phyloP scores from a whole-genome alignment of 2,113 vertebrate species.

The Semicossyphus pulcher region DNA sequence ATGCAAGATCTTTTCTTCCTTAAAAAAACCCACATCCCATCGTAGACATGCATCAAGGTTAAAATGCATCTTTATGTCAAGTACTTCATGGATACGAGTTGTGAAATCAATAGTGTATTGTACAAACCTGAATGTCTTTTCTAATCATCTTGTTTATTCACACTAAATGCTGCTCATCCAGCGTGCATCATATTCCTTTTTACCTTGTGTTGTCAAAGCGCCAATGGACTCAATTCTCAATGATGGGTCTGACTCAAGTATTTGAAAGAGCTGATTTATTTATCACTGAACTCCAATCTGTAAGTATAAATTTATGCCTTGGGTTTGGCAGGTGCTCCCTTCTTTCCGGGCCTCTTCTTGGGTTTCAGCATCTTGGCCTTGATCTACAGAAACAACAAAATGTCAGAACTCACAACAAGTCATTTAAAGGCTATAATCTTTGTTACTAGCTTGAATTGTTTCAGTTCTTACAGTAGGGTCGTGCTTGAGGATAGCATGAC shows the following conservation, averaged over 20 bases:
- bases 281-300: constrained; percentile 72
- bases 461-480: constrained; percentile 85
- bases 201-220: background rate
- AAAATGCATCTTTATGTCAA: no score
- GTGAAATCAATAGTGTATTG: no score
- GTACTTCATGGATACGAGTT: no score
- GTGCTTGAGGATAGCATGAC: constrained; percentile 92
- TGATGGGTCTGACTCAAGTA: constrained; percentile 32
- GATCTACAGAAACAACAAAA: constrained; percentile 64
- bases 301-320: constrained; percentile 68
- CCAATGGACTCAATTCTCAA: constrained; percentile 7
- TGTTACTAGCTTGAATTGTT: rapidly evolving
- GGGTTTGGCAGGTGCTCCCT: constrained; percentile 58
- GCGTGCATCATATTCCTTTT: constrained; percentile 49
- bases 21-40: no score
- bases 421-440: rapidly evolving
- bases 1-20: no score
- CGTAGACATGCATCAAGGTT: no score
- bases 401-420: background rate
- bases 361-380: constrained; percentile 85
- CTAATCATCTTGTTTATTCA: no score
- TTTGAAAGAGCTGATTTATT: constrained; percentile 69
- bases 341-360: constrained; percentile 80
- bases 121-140: no score
- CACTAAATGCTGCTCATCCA: constrained; percentile 65